Conservation (phyloP, 1,140 invertebrate species). For the Caenorhabditis inopinata region DNA sequence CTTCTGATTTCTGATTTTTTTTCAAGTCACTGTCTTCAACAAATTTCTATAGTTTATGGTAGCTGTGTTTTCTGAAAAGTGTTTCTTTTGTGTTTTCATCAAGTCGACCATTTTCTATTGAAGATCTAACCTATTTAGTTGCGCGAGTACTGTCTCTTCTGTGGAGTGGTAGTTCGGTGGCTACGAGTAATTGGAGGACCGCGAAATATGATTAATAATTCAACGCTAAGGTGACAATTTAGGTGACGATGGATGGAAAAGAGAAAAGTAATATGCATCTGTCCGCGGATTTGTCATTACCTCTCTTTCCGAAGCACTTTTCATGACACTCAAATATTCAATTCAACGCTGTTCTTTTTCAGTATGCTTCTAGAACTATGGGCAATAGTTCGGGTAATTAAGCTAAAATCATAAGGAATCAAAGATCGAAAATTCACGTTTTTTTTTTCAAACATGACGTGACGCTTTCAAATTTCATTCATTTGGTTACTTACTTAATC, state of each 20-base stretch:
- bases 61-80: too few species aligned
- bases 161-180: neutral
- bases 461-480: too few species aligned
- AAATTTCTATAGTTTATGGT: neutral
- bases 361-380: too few species aligned
- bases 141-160: neutral
- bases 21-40: neutral
- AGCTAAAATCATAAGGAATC: too few species aligned
- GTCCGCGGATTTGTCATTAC: constrained; percentile 23
- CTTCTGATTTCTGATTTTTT: neutral
- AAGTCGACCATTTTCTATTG: too few species aligned
- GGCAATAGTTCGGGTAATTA: too few species aligned
- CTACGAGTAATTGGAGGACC: constrained; percentile 21
- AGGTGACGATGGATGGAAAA: neutral
- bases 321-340: neutral
- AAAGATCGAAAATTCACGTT: too few species aligned
- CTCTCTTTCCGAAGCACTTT: neutral
- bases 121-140: constrained; percentile 7
- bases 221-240: constrained; percentile 22
- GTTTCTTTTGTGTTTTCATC: too few species aligned
- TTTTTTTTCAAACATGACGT: too few species aligned
- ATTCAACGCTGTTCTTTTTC: neutral
- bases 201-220: constrained; percentile 30
- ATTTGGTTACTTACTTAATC: too few species aligned
- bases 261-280: constrained; percentile 16